phyloP scores from a whole-genome alignment of 2,113 vertebrate species.

The Leuciscus idus region DNA sequence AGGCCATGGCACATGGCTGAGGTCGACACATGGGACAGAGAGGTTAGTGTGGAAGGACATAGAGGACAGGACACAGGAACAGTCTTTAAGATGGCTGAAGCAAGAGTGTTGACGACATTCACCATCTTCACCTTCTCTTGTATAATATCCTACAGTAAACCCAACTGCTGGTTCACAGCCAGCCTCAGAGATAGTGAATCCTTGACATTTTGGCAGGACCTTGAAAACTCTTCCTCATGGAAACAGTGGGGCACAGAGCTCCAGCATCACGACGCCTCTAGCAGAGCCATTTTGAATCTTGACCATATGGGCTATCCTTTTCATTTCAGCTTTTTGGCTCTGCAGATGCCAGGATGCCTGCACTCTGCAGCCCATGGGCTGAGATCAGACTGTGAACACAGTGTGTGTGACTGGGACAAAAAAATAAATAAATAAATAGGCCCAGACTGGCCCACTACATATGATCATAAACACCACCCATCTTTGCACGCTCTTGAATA shows the following conservation, averaged over 20 bases:
- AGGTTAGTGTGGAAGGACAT: neutral
- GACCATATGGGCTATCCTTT: constrained; percentile 23
- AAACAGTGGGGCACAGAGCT: constrained; percentile 13
- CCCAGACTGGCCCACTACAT: too few relatives aligned
- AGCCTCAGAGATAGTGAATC: constrained; percentile 23
- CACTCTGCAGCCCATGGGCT: neutral
- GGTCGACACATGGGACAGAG: neutral
- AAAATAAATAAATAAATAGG: too few relatives aligned
- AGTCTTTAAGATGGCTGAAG: constrained; percentile 8
- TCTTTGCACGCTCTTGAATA: too few relatives aligned
- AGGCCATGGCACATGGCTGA: neutral
- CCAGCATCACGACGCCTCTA: constrained; percentile 10
- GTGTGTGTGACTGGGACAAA: too few relatives aligned
- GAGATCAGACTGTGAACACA: constrained; percentile 9
- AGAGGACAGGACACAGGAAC: neutral
- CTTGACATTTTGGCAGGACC: constrained; percentile 24
- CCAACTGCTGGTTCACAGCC: neutral
- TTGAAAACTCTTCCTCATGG: neutral
- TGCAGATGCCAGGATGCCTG: neutral
- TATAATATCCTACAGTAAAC: constrained; percentile 15
- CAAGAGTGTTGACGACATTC: neutral
- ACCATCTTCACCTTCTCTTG: constrained; percentile 1
- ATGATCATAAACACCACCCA: too few relatives aligned
- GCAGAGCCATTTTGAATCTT: constrained; percentile 13
- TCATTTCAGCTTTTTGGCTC: constrained; percentile 24